These are phyloP conservation scores for Amyelois transitella DNA, from an alignment of 1,140 invertebrate species.

Conservation along the genomic window DNA sequence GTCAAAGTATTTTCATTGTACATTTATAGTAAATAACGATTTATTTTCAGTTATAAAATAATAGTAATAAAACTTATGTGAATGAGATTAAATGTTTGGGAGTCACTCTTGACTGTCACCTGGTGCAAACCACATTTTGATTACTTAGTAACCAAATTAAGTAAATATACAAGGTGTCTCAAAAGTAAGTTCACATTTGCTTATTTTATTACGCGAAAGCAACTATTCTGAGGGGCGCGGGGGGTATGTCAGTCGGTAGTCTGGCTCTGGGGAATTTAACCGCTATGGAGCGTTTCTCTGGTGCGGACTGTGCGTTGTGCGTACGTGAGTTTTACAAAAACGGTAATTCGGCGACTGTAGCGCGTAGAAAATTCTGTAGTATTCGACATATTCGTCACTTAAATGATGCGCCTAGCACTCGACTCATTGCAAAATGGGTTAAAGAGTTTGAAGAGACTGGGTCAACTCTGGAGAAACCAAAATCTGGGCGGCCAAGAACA, in stretches of 20 bases:
- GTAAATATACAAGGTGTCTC: constrained; percentile 1
- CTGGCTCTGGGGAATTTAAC: not conserved
- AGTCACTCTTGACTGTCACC: no score
- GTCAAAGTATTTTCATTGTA: no score
- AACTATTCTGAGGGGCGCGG: no score
- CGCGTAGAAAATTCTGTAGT: constrained; percentile 15
- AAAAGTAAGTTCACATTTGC: not conserved
- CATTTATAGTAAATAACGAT: no score
- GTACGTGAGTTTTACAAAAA: constrained; percentile 17
- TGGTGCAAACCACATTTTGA: no score
- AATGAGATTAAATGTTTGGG: no score
- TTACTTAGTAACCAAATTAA: no score
- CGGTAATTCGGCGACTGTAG: constrained; percentile 9
- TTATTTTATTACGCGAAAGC: no score
- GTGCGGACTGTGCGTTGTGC: constrained; percentile 15
- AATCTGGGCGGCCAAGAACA: constrained; percentile 13
- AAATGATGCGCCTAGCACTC: constrained; percentile 13
- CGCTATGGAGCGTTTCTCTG: constrained; percentile 16
- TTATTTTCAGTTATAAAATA: no score
- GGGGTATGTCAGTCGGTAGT: constrained; percentile 3
- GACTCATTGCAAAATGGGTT: constrained; percentile 8
- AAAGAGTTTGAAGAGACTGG: constrained; percentile 6
- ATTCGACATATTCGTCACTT: constrained; percentile 11
- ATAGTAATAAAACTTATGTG: no score
- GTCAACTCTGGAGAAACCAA: constrained; percentile 11